phyloP scores from a whole-genome alignment of 2,888 invertebrate species.

The Lumbricus terrestris region DNA sequence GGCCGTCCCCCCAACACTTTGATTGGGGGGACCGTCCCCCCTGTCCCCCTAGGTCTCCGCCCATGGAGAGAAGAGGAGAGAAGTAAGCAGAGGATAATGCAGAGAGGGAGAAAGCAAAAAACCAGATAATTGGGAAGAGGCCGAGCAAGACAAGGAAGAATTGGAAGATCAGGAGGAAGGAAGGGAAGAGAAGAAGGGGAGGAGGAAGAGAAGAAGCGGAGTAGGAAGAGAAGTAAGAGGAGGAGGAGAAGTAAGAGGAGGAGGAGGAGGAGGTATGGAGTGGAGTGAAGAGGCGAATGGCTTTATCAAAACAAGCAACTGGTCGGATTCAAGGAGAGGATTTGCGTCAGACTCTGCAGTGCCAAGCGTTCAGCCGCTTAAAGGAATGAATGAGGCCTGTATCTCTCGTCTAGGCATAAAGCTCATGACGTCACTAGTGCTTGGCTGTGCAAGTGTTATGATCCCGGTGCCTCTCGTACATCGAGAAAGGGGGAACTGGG shows the following conservation, averaged over 20 bases:
- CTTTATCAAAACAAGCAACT: neutral
- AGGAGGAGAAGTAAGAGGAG: neutral
- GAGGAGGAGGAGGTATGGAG: neutral
- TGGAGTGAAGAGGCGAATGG: neutral
- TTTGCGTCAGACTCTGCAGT: neutral
- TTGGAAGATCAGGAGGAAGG: neutral
- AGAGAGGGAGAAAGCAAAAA: no score
- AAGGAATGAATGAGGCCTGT: neutral
- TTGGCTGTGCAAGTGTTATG: neutral
- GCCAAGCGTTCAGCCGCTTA: neutral
- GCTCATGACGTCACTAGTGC: neutral
- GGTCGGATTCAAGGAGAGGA: neutral
- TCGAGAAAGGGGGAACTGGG: no score
- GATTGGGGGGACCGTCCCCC: no score
- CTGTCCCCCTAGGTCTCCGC: no score
- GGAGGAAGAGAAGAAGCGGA: neutral
- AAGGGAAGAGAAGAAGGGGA: neutral
- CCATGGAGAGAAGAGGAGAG: no score
- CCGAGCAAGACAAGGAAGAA: neutral
- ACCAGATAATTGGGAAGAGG: neutral
- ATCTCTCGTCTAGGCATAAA: neutral
- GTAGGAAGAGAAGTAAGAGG: neutral
- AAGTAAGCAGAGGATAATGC: no score
- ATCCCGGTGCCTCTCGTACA: neutral
- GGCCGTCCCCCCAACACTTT: no score